Evolutionary conservation across 2,888 invertebrate genomes (phyloP).

Genomic region (Parnassius smintheus): DNA sequence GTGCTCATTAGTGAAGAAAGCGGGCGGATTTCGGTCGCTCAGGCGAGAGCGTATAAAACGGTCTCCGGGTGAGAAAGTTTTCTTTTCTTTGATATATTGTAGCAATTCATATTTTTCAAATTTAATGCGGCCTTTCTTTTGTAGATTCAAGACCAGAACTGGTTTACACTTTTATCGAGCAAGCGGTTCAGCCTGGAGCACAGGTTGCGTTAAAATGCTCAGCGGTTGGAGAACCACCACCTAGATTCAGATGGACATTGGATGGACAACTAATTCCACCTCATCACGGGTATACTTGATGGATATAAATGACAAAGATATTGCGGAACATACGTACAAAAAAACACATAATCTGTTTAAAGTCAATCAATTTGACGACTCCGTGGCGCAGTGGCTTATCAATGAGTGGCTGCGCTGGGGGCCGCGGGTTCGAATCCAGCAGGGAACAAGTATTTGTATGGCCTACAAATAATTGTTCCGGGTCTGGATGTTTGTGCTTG

Average conservation of each 20-base stretch:
- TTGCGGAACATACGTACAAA: too few species aligned
- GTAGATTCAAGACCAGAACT: conserved; percentile 85
- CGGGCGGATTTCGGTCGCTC: conserved; percentile 49
- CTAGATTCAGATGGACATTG: conserved; percentile 76
- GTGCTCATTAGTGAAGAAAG: conserved; percentile 65
- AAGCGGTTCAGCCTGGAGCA: conserved; percentile 85
- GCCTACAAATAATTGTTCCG: too few species aligned
- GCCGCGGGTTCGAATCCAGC: too few species aligned
- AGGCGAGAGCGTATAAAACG: conserved; percentile 70
- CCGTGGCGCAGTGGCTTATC: too few species aligned
- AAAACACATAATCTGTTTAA: too few species aligned
- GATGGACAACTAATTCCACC: conserved; percentile 70
- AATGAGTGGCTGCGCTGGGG: too few species aligned
- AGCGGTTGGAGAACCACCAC: conserved; percentile 92
- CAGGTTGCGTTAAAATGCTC: conserved; percentile 92
- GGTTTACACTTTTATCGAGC: conserved; percentile 91
- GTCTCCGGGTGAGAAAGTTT: conserved; percentile 59
- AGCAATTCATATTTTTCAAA: conserved; percentile 33
- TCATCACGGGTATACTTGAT: conserved; percentile 62
- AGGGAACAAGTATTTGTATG: too few species aligned
- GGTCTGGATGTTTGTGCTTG: too few species aligned
- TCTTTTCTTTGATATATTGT: conserved; percentile 29
- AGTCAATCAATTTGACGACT: too few species aligned
- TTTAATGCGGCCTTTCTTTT: conserved; percentile 15
- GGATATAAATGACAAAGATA: too few species aligned